Conservation (phyloP, 2,113 vertebrate species). For the Solea senegalensis region DNA sequence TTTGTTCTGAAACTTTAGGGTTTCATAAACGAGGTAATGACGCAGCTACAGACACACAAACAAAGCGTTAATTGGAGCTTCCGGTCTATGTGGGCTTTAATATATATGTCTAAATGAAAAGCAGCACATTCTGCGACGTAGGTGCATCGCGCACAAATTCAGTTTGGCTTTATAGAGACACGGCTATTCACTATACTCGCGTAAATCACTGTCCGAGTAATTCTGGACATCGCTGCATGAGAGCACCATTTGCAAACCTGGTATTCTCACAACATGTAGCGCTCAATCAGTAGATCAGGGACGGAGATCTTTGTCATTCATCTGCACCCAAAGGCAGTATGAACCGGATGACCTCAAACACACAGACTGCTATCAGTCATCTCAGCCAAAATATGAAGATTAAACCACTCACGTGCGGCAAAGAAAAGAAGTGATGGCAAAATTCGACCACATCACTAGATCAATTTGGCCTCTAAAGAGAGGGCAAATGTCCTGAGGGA, state of each 20-base stretch:
- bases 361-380: background rate
- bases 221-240: background rate
- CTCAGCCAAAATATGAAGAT: background rate
- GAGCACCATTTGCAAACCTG: background rate
- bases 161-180: background rate
- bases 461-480: background rate
- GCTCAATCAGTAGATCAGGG: background rate
- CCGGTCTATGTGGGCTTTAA: no score
- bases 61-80: no score
- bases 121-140: no score
- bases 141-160: no score
- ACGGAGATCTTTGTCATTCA: slow-evolving; percentile 1
- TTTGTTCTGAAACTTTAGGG: no score
- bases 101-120: no score
- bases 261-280: background rate
- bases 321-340: background rate
- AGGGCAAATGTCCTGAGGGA: background rate
- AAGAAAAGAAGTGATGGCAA: background rate
- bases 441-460: background rate
- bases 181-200: background rate
- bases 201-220: background rate
- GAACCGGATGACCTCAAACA: background rate
- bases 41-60: no score
- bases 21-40: no score
- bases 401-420: background rate